Percentiles rank a stretch among this genome's conserved stretches.
These are phyloP conservation scores for Serinus canaria DNA, from an alignment of 2,113 vertebrate genomes.

Conservation along the genomic window DNA sequence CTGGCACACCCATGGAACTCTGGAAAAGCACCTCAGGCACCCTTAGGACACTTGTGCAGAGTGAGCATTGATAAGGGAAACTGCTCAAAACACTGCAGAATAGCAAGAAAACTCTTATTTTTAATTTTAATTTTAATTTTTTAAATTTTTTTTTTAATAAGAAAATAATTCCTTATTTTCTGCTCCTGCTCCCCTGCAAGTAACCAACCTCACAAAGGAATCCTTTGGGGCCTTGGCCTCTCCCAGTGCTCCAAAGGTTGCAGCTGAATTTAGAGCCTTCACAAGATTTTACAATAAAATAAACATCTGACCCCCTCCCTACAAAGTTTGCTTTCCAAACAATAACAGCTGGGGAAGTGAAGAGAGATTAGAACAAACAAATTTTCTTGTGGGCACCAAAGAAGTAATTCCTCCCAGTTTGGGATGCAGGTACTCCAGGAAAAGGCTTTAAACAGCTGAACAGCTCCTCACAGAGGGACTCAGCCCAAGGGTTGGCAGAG, in stretches of 20 bases:
- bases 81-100: neutral
- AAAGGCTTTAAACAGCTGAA: neutral
- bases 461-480: neutral
- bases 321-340: neutral
- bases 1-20: neutral
- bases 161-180: neutral
- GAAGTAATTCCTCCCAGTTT: neutral
- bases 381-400: neutral
- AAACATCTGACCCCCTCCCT: fast-evolving
- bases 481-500: neutral
- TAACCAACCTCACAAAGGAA: neutral
- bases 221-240: neutral
- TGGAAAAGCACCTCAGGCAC: neutral
- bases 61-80: neutral
- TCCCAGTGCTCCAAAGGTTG: neutral
- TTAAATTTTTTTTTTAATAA: neutral
- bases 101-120: neutral
- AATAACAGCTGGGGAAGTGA: neutral
- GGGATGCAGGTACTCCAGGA: neutral
- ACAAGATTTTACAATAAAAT: neutral
- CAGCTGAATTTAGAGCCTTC: neutral
- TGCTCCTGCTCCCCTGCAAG: neutral
- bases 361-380: neutral
- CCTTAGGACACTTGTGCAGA: neutral
- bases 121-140: too few species aligned